Evolutionary conservation across 92 coral and sea anemone genomes (phyloP), one percentile per base, ranked within the genome.

Genomic region (Metridium senile): DNA sequence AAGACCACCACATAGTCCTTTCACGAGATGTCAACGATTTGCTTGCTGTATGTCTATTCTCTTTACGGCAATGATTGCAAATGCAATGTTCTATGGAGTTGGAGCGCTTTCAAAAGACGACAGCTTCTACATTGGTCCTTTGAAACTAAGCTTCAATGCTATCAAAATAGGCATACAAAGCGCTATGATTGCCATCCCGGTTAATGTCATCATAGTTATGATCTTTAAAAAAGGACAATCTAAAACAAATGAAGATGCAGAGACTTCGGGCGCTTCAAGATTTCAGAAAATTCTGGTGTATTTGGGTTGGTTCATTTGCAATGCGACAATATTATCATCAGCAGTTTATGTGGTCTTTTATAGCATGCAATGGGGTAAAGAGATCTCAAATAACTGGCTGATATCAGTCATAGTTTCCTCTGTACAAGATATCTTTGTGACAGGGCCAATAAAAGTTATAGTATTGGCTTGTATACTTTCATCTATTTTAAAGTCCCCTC

Each of bases 121-220:
- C 39, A 77, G 77, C 23, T 84, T 93, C 39, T 76, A 82, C 34
- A 57, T 93, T 62, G 97, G 97, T 10, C 97, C 94, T 26, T 25
- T 91, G 51, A 75, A 76, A 31, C 43, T 91, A 59, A 89, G 85
- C 46, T 77, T 80, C 80, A 67, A 81, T 10, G 91, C 91, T 39
- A 78, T 91, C 22, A 89, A 82, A 46, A 86, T 86, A 30, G 97
- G 97, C 30, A 82, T 91, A 32, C 97, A 89, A 72, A 91, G 97
- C 53, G 90, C 90, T 11, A 35, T 91, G 54, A 81, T 91, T 39
- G 91, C 89, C 26, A 75, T 83, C 26, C 97, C 97, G 0, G 78
- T 91, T 7, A 91, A 85, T 66, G 97, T 77, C 23, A 66, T 89
- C 27, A 84, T 89, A 19, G 87, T 82, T 16, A 68, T 77, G 30